phyloP scores from a whole-genome alignment of 2,797 vertebrate species.

The Galagoides demidoff region DNA sequence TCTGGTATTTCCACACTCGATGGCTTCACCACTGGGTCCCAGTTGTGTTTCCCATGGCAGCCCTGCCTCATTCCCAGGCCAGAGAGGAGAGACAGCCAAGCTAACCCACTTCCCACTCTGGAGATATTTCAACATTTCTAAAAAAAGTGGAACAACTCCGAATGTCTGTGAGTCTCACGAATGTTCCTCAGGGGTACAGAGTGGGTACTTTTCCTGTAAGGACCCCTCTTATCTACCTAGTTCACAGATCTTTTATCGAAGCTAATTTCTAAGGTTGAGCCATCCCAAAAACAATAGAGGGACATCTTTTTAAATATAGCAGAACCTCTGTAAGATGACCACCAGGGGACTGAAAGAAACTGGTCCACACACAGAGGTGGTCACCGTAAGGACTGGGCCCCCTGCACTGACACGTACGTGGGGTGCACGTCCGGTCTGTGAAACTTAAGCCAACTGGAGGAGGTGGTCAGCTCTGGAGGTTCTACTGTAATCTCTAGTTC shows the following conservation, averaged over 20 bases:
- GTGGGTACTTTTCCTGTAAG: background rate
- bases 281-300: background rate
- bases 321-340: too few species aligned
- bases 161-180: background rate
- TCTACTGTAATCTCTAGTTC: background rate
- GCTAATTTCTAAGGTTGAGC: background rate
- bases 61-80: background rate
- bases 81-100: background rate
- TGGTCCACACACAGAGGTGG: too few species aligned
- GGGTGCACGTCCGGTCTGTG: too few species aligned
- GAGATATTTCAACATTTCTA: background rate
- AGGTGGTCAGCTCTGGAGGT: too few species aligned
- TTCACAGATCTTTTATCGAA: background rate
- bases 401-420: too few species aligned
- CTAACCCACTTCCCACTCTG: background rate
- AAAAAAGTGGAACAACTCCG: background rate
- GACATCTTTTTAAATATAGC: background rate
- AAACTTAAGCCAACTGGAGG: too few species aligned
- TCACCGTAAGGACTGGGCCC: too few species aligned
- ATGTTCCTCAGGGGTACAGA: background rate
- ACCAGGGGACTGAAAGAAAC: too few species aligned
- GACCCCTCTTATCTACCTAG: background rate
- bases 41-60: background rate
- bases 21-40: background rate
- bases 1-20: slow-evolving; percentile 55